Conservation (phyloP, 2,888 invertebrate species). For the Hoplodrina ambigua region DNA sequence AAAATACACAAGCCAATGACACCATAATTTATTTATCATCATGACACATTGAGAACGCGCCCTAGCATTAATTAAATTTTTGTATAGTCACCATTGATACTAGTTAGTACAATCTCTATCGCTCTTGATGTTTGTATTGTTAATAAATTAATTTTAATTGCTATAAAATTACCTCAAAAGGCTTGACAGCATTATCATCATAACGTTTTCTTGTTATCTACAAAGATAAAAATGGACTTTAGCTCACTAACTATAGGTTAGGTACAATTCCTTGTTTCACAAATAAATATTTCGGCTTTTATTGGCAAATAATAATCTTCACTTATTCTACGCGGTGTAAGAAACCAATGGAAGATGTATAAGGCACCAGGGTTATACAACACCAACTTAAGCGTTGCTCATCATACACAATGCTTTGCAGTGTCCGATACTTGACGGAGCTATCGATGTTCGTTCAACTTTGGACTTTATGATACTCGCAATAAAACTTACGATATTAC, state of each 20-base stretch:
- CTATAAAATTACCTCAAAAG: background rate
- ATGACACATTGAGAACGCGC: too few relatives aligned
- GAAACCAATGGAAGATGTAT: constrained; percentile 76
- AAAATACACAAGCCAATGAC: too few relatives aligned
- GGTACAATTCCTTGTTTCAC: constrained; percentile 27
- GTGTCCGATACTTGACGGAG: background rate
- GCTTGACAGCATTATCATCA: constrained; percentile 9
- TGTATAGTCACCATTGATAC: background rate
- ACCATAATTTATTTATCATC: too few relatives aligned
- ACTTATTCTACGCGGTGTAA: constrained; percentile 62
- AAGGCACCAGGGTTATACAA: constrained; percentile 79
- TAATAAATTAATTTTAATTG: background rate
- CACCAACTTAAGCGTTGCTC: constrained; percentile 44
- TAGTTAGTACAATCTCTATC: background rate
- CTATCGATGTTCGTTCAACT: background rate
- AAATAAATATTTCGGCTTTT: constrained; percentile 39
- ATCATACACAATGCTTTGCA: constrained; percentile 5
- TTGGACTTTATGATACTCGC: background rate
- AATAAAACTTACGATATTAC: background rate
- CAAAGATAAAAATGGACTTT: constrained; percentile 33
- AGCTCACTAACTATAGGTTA: constrained; percentile 10
- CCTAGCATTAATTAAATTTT: too few relatives aligned
- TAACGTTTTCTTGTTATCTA: constrained; percentile 2
- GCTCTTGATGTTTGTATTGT: background rate
- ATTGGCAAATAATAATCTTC: constrained; percentile 64